A percentile compares a stretch with the other conserved stretches of the same genome.
Conservation (phyloP, 2,888 invertebrate species). For the Drosophila kuntzei region DNA sequence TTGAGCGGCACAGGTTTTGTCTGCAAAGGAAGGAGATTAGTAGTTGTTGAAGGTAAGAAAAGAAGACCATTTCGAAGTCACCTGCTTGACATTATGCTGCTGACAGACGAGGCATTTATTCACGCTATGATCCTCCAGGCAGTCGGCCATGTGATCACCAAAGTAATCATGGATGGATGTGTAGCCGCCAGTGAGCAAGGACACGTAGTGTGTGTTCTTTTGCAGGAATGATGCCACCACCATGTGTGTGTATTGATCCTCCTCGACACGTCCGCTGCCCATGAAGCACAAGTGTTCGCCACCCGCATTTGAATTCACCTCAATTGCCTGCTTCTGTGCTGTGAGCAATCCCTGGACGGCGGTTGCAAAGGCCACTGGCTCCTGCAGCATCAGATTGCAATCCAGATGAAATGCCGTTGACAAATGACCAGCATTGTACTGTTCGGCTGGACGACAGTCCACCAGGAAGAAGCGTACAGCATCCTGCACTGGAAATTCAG, state of each 20-base stretch:
- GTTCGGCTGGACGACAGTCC: slow-evolving; percentile 98
- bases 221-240: slow-evolving; percentile 98
- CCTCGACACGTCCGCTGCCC: slow-evolving; percentile 96
- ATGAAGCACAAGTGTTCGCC: slow-evolving; percentile 96
- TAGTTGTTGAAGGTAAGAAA: neutral
- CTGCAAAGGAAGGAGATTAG: slow-evolving; percentile 29
- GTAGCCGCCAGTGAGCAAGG: slow-evolving; percentile 96
- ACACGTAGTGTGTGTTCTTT: slow-evolving; percentile 96
- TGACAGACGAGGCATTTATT: slow-evolving; percentile 93
- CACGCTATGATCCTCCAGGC: slow-evolving; percentile 93
- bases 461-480: slow-evolving; percentile 96
- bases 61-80: slow-evolving; percentile 12
- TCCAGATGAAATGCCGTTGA: slow-evolving; percentile 99
- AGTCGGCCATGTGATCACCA: slow-evolving; percentile 91
- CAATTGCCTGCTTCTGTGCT: slow-evolving; percentile 94
- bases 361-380: slow-evolving; percentile 96
- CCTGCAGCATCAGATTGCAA: slow-evolving; percentile 98
- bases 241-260: slow-evolving; percentile 99
- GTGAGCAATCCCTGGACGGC: slow-evolving; percentile 95
- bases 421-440: slow-evolving; percentile 98
- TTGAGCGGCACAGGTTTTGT: slow-evolving; percentile 51
- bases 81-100: slow-evolving; percentile 67
- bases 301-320: slow-evolving; percentile 93
- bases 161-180: slow-evolving; percentile 93
- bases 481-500: slow-evolving; percentile 88